These are phyloP conservation scores for Yponomeuta plumbellus DNA, from an alignment of 2,888 invertebrate genomes.

Conservation along the genomic window DNA sequence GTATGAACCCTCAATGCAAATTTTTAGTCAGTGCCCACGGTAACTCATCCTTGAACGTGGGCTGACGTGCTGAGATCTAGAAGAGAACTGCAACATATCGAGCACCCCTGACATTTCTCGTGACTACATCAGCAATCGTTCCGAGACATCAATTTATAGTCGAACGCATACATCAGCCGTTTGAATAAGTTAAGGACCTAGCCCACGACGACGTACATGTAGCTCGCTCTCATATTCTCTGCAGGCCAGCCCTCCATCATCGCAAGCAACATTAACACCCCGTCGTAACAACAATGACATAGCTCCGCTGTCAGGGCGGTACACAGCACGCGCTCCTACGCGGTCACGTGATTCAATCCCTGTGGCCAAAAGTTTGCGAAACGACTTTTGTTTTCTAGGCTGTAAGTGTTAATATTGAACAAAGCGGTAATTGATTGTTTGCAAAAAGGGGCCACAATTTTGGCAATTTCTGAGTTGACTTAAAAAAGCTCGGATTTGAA, in stretches of 20 bases:
- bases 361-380: too few relatives aligned
- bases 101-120: too few relatives aligned
- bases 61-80: too few relatives aligned
- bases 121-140: too few relatives aligned
- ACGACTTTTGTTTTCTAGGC: neutral
- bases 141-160: too few relatives aligned
- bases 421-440: neutral
- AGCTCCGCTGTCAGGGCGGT: neutral
- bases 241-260: neutral
- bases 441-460: too few relatives aligned
- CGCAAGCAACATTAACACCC: neutral
- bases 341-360: neutral
- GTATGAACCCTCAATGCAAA: too few relatives aligned
- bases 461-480: too few relatives aligned
- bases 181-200: neutral
- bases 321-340: neutral
- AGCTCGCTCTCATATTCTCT: neutral
- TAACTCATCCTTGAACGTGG: too few relatives aligned
- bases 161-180: neutral
- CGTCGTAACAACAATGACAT: neutral
- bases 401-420: neutral
- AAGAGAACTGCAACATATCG: too few relatives aligned
- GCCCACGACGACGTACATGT: neutral
- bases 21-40: too few relatives aligned
- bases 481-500: too few relatives aligned